These are phyloP conservation scores for Ptychochromis oligacanthus DNA, from an alignment of 2,113 vertebrate species.

Conservation along the genomic window DNA sequence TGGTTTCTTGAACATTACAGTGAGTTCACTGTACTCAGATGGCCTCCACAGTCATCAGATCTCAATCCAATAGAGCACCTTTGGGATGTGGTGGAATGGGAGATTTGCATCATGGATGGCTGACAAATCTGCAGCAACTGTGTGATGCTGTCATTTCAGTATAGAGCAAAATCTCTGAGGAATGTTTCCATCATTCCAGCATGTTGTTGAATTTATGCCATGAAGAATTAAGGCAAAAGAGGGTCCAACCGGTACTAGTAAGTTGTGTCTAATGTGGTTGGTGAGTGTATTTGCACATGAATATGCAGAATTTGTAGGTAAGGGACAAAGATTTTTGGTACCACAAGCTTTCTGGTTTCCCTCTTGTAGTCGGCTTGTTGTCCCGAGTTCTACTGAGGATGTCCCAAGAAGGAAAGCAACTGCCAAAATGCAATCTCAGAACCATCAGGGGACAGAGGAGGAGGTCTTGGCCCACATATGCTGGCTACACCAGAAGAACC, in stretches of 20 bases:
- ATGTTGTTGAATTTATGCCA: not conserved
- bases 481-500: not conserved
- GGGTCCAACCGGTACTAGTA: not conserved
- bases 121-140: not conserved
- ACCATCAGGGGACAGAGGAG: not conserved
- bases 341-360: not conserved
- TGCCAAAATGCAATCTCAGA: not conserved
- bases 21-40: not conserved
- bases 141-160: not conserved
- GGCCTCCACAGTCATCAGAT: not conserved
- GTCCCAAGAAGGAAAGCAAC: not conserved
- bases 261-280: not conserved
- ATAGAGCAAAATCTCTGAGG: too few relatives aligned
- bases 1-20: not conserved
- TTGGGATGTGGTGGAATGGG: not conserved
- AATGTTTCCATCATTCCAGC: too few relatives aligned
- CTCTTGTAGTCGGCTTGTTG: not conserved
- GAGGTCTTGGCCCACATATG: not conserved
- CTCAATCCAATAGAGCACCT: not conserved
- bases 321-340: not conserved
- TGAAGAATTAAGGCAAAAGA: not conserved
- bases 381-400: not conserved
- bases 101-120: not conserved
- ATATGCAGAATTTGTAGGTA: not conserved
- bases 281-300: not conserved